These are phyloP conservation scores for Nothobranchius furzeri DNA, from an alignment of 2,113 vertebrate species.

Conservation along the genomic window DNA sequence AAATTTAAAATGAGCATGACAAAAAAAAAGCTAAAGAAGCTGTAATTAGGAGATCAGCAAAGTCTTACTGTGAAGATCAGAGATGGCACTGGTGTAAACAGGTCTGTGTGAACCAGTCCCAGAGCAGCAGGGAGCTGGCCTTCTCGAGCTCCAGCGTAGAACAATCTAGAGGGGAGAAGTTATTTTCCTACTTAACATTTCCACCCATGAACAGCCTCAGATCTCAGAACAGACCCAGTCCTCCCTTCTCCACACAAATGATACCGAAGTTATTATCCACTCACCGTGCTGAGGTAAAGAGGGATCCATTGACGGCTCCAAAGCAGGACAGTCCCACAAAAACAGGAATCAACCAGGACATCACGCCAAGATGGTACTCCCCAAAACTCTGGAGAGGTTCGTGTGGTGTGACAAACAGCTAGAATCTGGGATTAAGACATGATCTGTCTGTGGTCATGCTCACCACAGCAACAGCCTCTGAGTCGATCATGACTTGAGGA, in stretches of 20 bases:
- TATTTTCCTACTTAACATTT: slow-evolving; percentile 13
- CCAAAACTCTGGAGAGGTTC: slow-evolving; percentile 64
- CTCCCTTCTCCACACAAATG: background rate
- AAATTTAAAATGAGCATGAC: background rate
- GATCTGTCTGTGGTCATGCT: slow-evolving; percentile 10
- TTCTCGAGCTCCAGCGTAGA: slow-evolving; percentile 77
- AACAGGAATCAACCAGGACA: slow-evolving; percentile 77
- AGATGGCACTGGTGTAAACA: slow-evolving; percentile 78
- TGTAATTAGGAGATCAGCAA: background rate
- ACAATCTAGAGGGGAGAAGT: slow-evolving; percentile 60
- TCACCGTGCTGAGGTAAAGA: slow-evolving; percentile 79
- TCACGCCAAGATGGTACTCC: slow-evolving; percentile 76
- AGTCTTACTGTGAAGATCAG: slow-evolving; percentile 79
- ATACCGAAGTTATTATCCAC: background rate
- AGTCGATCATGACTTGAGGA: slow-evolving; percentile 69
- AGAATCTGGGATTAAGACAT: background rate
- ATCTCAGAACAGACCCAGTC: background rate
- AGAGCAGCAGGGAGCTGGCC: slow-evolving; percentile 78
- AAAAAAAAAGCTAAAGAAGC: background rate
- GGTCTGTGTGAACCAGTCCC: slow-evolving; percentile 77
- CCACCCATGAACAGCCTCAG: background rate
- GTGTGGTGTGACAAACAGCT: background rate
- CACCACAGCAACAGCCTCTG: slow-evolving; percentile 79
- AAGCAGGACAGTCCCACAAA: slow-evolving; percentile 79
- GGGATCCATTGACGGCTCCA: slow-evolving; percentile 76